These are phyloP conservation scores for Mandrillus leucophaeus DNA, from an alignment of 2,113 vertebrate genomes.

Conservation along the genomic window DNA sequence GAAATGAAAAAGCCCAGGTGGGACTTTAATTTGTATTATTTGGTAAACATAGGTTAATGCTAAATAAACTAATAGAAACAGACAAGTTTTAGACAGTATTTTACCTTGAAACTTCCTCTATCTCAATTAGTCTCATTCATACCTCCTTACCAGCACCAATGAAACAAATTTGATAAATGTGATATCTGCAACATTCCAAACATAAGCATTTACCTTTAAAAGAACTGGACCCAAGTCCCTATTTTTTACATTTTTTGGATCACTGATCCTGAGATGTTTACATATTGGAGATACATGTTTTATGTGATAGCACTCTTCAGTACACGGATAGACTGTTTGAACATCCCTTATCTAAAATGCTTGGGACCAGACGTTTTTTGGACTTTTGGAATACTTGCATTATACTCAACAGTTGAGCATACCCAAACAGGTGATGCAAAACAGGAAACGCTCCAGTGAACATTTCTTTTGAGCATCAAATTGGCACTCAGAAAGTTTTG, in stretches of 20 bases:
- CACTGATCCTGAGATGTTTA: background rate
- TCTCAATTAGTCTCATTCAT: background rate
- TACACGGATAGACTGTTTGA: background rate
- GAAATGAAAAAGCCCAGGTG: background rate
- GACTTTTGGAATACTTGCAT: background rate
- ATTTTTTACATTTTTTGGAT: background rate
- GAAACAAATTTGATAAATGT: background rate
- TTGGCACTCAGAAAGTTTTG: background rate
- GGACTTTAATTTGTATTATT: background rate
- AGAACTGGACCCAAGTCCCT: background rate
- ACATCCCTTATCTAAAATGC: background rate
- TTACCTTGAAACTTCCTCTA: background rate
- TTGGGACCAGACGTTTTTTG: background rate
- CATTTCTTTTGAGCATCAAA: background rate
- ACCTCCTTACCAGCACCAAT: background rate
- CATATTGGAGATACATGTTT: background rate
- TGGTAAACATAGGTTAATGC: conserved; percentile 14
- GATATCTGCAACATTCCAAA: background rate
- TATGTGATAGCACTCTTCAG: background rate
- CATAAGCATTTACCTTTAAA: conserved; percentile 1
- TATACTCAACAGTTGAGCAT: background rate
- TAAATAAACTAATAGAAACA: conserved; percentile 17
- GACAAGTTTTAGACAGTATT: background rate
- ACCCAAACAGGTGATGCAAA: background rate
- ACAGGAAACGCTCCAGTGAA: background rate